phyloP scores from a whole-genome alignment of 2,113 vertebrate species.

The Barnardius zonarius region DNA sequence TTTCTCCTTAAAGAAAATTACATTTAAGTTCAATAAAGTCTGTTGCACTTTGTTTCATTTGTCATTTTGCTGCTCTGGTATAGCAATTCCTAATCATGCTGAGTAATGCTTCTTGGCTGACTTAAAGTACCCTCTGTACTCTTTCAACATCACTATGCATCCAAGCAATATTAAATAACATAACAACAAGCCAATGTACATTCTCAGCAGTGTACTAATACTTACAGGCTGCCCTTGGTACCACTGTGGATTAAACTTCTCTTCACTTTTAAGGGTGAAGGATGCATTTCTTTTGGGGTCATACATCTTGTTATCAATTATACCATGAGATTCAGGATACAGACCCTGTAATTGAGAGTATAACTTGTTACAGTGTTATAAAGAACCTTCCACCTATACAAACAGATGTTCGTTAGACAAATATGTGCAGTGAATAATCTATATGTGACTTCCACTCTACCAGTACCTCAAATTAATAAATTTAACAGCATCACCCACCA shows the following conservation, averaged over 20 bases:
- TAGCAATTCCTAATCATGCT: background rate
- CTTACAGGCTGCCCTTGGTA: constrained; percentile 96
- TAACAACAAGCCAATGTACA: background rate
- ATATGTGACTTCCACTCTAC: background rate
- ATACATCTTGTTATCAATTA: constrained; percentile 98
- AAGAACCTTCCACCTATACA: background rate
- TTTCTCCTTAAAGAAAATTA: background rate
- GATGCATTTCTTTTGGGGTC: constrained; percentile 80
- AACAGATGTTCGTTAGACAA: background rate
- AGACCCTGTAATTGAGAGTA: constrained; percentile 81
- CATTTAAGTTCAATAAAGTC: background rate
- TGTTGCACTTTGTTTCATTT: background rate
- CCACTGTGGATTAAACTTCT: constrained; percentile 88
- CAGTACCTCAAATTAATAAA: background rate
- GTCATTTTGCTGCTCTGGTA: background rate
- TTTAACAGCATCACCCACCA: background rate
- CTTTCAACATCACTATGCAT: background rate
- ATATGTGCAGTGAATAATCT: background rate
- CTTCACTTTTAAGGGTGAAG: constrained; percentile 81
- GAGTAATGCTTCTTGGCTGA: background rate
- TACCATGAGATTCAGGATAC: constrained; percentile 95
- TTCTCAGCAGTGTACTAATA: background rate
- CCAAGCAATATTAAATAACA: background rate
- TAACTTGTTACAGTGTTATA: background rate
- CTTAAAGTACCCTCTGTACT: background rate